phyloP scores from a whole-genome alignment of 1,140 invertebrate genomes.

The Trialeurodes vaporariorum region DNA sequence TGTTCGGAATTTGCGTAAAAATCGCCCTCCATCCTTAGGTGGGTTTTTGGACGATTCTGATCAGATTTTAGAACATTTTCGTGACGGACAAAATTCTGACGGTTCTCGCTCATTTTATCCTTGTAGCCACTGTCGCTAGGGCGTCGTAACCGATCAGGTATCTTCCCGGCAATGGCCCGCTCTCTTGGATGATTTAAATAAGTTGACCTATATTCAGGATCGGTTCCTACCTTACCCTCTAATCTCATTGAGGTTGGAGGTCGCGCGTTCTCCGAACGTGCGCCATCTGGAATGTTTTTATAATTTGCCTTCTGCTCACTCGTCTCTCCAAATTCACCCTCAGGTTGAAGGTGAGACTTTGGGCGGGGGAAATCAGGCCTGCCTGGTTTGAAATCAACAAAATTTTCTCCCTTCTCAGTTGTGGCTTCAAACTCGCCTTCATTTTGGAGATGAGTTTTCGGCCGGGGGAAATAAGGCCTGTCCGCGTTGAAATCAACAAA shows the following conservation, averaged over 20 bases:
- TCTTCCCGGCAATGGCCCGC: slow-evolving; percentile 3
- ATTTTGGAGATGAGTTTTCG: not conserved
- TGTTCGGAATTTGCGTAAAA: not conserved
- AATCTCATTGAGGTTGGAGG: not conserved
- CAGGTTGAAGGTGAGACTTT: not conserved
- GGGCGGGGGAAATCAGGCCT: not conserved
- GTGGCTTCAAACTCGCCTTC: not conserved
- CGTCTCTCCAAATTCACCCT: not conserved
- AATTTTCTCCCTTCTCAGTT: not conserved
- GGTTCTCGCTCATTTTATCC: slow-evolving; percentile 4
- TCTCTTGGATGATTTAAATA: slow-evolving; percentile 9
- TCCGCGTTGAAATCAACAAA: not conserved
- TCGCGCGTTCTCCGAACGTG: not conserved
- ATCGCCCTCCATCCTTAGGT: not conserved
- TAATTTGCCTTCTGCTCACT: not conserved
- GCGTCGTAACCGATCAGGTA: not conserved
- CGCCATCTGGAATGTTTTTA: not conserved
- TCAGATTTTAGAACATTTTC: not conserved
- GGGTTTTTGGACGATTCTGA: not conserved
- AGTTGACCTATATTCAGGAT: slow-evolving; percentile 3
- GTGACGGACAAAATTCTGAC: not conserved
- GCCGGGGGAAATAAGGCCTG: not conserved
- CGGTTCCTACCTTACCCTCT: not conserved
- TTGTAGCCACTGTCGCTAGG: slow-evolving; percentile 4
- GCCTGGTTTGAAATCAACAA: not conserved